Percentiles rank a stretch among this genome's conserved stretches.
These are phyloP conservation scores for Hyla sarda DNA, from an alignment of 2,113 vertebrate species.

Conservation along the genomic window DNA sequence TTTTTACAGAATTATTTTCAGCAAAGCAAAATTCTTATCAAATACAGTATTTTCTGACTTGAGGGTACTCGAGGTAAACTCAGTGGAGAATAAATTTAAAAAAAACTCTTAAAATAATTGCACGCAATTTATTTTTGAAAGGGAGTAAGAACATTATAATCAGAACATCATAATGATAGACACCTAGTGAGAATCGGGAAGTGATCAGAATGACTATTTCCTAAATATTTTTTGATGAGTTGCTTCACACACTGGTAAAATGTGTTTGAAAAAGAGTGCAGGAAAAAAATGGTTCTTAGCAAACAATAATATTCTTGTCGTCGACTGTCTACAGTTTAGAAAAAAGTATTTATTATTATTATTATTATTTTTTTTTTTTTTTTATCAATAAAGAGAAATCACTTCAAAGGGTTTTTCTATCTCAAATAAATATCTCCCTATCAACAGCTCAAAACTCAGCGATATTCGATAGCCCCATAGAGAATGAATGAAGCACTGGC, in stretches of 20 bases:
- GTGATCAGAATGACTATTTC: background rate
- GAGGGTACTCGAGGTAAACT: constrained; percentile 5
- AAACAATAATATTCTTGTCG: too few species aligned
- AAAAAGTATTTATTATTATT: too few species aligned
- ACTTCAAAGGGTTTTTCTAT: too few species aligned
- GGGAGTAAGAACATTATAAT: background rate
- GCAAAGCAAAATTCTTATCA: background rate
- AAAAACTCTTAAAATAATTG: constrained; percentile 25
- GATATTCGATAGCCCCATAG: too few species aligned
- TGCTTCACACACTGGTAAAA: background rate
- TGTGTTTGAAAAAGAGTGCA: too few species aligned
- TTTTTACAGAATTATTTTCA: constrained; percentile 4
- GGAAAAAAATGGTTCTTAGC: too few species aligned
- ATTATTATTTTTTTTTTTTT: too few species aligned
- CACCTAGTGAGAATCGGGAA: background rate
- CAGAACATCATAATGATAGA: background rate
- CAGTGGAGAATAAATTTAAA: constrained; percentile 13
- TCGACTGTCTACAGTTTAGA: too few species aligned
- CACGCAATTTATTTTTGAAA: constrained; percentile 6
- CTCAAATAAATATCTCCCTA: too few species aligned
- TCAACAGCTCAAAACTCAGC: too few species aligned
- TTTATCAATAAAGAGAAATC: too few species aligned
- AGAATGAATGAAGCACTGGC: too few species aligned
- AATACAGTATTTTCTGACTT: background rate
- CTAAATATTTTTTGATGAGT: constrained; percentile 1